Conservation (phyloP, 2,888 invertebrate species). For the Ptilodon capucinus region DNA sequence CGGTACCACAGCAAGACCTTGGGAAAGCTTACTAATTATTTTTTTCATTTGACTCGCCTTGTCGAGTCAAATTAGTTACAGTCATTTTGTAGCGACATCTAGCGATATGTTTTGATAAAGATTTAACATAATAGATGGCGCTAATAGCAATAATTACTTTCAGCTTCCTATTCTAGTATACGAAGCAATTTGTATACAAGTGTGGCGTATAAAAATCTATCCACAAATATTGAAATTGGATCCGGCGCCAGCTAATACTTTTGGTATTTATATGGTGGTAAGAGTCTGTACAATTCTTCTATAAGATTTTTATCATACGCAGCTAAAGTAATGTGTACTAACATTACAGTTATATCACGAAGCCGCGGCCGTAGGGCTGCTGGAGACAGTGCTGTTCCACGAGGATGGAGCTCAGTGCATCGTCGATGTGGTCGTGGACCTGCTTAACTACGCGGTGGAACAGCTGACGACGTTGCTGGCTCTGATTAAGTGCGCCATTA, state of each 20-base stretch:
- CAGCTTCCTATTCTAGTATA: slow-evolving; percentile 89
- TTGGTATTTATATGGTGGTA: slow-evolving; percentile 90
- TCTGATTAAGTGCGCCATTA: slow-evolving; percentile 62
- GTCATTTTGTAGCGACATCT: too few relatives aligned
- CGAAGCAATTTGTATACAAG: slow-evolving; percentile 90
- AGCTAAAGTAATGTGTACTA: too few relatives aligned
- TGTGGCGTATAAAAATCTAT: slow-evolving; percentile 93
- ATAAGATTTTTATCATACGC: too few relatives aligned
- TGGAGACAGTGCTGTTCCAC: slow-evolving; percentile 93
- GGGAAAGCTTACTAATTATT: too few relatives aligned
- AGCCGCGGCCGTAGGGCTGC: slow-evolving; percentile 88
- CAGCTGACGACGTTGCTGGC: slow-evolving; percentile 85
- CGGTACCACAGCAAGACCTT: too few relatives aligned
- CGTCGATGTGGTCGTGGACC: slow-evolving; percentile 89
- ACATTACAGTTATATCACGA: slow-evolving; percentile 88
- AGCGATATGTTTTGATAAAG: too few relatives aligned
- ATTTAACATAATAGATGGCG: neutral
- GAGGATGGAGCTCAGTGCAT: slow-evolving; percentile 90
- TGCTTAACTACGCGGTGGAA: slow-evolving; percentile 91
- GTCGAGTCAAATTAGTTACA: too few relatives aligned
- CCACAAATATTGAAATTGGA: slow-evolving; percentile 88
- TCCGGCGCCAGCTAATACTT: slow-evolving; percentile 86
- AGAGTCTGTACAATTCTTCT: too few relatives aligned
- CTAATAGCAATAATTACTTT: slow-evolving; percentile 13
- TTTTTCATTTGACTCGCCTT: too few relatives aligned